phyloP scores from a whole-genome alignment of 2,113 vertebrate genomes.

The Lycaon pictus region DNA sequence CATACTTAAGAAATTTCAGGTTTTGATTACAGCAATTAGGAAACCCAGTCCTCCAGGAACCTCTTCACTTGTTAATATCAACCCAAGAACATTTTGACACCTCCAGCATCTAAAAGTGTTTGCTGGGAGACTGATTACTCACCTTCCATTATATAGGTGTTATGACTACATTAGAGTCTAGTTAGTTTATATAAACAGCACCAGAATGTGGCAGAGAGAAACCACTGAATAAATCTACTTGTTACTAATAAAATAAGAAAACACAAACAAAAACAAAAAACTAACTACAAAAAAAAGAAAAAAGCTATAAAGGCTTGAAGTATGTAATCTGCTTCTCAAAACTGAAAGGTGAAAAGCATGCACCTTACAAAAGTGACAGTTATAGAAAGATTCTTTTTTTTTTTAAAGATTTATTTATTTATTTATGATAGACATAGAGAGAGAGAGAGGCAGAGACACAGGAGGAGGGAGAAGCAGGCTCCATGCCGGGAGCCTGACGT shows the following conservation, averaged over 20 bases:
- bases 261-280: not conserved
- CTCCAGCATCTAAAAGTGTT: not conserved
- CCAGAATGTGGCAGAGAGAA: not conserved
- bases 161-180: not conserved
- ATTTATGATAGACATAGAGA: too few species aligned
- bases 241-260: not conserved
- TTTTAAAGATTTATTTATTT: too few species aligned
- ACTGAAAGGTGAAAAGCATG: not conserved
- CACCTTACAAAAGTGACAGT: not conserved
- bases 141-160: not conserved
- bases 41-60: slow-evolving; percentile 64
- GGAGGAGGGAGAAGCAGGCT: too few species aligned
- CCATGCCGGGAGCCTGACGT: too few species aligned
- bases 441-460: too few species aligned
- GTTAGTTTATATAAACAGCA: slow-evolving; percentile 34
- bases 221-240: not conserved
- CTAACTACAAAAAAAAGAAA: not conserved
- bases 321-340: slow-evolving; percentile 2
- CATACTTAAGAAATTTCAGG: slow-evolving; percentile 39
- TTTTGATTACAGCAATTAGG: slow-evolving; percentile 69
- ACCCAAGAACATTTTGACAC: slow-evolving; percentile 55
- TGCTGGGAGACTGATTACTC: not conserved
- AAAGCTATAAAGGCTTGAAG: not conserved
- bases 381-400: not conserved
- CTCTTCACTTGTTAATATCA: slow-evolving; percentile 58